Evolutionary conservation across 2,113 vertebrate genomes (phyloP).

Genomic region (Pardalotus punctatus): DNA sequence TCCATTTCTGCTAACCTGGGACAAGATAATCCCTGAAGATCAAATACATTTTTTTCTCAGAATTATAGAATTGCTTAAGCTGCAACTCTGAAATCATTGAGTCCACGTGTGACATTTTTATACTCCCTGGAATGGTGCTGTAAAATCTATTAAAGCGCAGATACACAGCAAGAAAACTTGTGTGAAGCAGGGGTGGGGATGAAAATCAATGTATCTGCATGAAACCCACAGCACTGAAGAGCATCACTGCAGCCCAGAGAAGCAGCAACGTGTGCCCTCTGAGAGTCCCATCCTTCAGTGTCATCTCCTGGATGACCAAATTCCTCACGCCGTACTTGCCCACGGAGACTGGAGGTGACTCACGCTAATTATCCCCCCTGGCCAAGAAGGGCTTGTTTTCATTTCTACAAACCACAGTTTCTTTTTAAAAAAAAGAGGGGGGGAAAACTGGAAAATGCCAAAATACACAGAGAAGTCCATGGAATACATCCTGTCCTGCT

Average conservation of each 20-base stretch:
- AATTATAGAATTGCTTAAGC: not conserved
- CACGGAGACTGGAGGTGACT: slow-evolving; percentile 21
- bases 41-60: not conserved
- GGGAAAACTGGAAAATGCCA: not conserved
- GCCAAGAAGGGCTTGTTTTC: slow-evolving; percentile 33
- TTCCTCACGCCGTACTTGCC: not conserved
- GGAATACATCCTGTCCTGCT: not conserved
- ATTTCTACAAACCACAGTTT: slow-evolving; percentile 44
- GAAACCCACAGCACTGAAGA: not conserved
- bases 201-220: not conserved
- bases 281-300: not conserved
- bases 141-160: not conserved
- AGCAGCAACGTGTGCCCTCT: not conserved
- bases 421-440: not conserved
- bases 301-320: not conserved
- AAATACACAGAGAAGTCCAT: not conserved
- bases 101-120: not conserved
- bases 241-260: not conserved
- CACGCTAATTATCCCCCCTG: slow-evolving; percentile 16
- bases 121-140: not conserved
- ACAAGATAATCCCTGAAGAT: not conserved
- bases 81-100: not conserved
- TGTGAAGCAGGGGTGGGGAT: not conserved
- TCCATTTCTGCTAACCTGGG: not conserved
- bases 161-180: not conserved